Conservation (phyloP, 2,888 invertebrate species). For the Campoplex capitator region DNA sequence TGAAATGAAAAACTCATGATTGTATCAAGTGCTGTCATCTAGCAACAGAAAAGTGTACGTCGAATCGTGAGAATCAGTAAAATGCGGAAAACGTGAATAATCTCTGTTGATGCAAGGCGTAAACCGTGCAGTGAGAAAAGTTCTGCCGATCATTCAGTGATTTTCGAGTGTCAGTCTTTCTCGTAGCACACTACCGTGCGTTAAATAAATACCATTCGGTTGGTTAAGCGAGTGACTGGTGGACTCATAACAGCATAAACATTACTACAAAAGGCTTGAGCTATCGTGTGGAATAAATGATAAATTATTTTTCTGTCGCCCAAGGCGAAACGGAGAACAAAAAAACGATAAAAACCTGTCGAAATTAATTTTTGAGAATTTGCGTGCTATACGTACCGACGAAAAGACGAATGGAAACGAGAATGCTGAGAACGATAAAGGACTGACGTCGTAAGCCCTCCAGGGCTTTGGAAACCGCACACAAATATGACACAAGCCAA, state of each 20-base stretch:
- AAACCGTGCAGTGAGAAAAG: conserved; percentile 20
- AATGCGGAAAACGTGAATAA: not conserved
- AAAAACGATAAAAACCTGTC: conserved; percentile 1
- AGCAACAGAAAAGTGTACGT: not conserved
- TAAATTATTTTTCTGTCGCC: not conserved
- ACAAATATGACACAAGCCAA: conserved; percentile 80
- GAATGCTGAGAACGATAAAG: conserved; percentile 55
- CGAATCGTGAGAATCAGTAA: not conserved
- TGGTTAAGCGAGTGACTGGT: conserved; percentile 45
- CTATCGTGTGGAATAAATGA: conserved; percentile 24
- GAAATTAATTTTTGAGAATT: conserved; percentile 1
- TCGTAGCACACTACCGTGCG: not conserved
- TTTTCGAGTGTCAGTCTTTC: conserved; percentile 15
- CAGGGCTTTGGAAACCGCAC: conserved; percentile 45
- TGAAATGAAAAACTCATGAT: no score
- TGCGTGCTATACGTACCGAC: not conserved
- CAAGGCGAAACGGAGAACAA: conserved; percentile 19
- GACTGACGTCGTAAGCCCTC: conserved; percentile 58
- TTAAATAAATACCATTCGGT: conserved; percentile 22
- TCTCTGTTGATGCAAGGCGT: not conserved
- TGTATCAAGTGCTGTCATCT: conserved; percentile 16
- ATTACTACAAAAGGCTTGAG: conserved; percentile 45
- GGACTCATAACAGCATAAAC: conserved; percentile 19
- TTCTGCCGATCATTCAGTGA: conserved; percentile 60
- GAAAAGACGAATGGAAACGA: conserved; percentile 28